Base-by-base conservation (phyloP, 2,797 vertebrate genomes). In the Aythya fuligula region DNA sequence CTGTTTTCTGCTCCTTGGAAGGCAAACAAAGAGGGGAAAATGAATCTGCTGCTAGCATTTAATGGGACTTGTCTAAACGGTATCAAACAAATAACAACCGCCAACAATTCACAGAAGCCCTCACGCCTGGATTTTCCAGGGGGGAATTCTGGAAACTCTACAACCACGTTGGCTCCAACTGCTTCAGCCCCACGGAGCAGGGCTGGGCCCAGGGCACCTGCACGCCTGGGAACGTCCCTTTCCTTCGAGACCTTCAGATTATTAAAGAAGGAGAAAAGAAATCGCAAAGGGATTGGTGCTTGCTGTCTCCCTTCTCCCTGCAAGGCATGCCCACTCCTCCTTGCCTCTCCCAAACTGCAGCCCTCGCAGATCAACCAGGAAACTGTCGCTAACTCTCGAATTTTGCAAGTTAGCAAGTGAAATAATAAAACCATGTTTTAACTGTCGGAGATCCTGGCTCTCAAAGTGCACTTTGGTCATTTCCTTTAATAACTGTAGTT, bases 1-100 rank as follows among this genome's bases (percentile, higher is more conserved):
- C 97, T 93, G 97, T 97, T 96, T 97, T 96, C 95, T 95, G 89
- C 87, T 96, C 89, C 93, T 93, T 94, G 92, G 86, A 95, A 96
- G 93, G 91, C 87, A 94, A 97, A 96, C 81, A 92, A 96, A 96
- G 79, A 75, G 64, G 79, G 76, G 69, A 75, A 80, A 96, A 95
- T 39, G 91, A 96, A 97, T 97, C 96, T 95, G 92, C 96, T 96
- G 80, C 96, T 96, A 89, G 95, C 93, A 85, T 91, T 96, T 96
- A 96, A 97, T 97, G 89, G 85, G 91, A 94, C 69, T 93, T 94
- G 95, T 94, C 92, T 92, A 93, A 98, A 97, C 75, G 65, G 79
- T 85, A 94, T 39, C 96, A 97, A 93, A 93, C 94, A 96, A 97
- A 95, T 90, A 97, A 87, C 88, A 97, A 89, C 85, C 57, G 70